A percentile compares a stretch with the other conserved stretches of the same genome.
Conservation (phyloP, 2,797 vertebrate species). For the Neostethus bicornis region DNA sequence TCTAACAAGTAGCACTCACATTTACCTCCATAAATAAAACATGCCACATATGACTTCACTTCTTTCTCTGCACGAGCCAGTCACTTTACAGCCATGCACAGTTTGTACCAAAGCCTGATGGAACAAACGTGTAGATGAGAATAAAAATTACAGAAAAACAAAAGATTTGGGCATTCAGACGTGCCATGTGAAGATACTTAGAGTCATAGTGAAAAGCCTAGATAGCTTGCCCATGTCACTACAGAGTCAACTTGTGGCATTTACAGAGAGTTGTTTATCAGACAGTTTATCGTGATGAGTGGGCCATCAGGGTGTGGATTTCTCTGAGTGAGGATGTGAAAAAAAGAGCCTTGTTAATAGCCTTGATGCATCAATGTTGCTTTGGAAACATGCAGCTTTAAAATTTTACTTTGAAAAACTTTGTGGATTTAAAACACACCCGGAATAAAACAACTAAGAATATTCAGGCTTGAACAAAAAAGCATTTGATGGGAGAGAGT, state of each 20-base stretch:
- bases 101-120: no score
- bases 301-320: conserved; percentile 41
- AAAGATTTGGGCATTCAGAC: no score
- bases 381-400: conserved; percentile 17
- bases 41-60: no score
- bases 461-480: conserved; percentile 35
- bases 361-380: conserved; percentile 15
- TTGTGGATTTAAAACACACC: conserved; percentile 43
- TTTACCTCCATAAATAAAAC: no score
- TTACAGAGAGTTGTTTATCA: conserved; percentile 42
- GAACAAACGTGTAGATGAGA: no score
- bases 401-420: conserved; percentile 36
- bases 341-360: conserved; percentile 8
- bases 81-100: no score
- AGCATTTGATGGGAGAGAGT: conserved; percentile 47
- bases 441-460: conserved; percentile 53
- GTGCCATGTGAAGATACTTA: no score
- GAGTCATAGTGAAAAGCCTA: not conserved
- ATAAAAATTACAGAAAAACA: not conserved
- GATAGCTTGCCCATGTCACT: conserved; percentile 10
- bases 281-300: conserved; percentile 50
- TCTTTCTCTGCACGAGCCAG: no score
- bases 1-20: no score
- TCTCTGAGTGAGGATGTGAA: conserved; percentile 19
- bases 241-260: conserved; percentile 32